Base-by-base conservation (phyloP, 2,113 vertebrate genomes). In the Indicator maculatus region DNA sequence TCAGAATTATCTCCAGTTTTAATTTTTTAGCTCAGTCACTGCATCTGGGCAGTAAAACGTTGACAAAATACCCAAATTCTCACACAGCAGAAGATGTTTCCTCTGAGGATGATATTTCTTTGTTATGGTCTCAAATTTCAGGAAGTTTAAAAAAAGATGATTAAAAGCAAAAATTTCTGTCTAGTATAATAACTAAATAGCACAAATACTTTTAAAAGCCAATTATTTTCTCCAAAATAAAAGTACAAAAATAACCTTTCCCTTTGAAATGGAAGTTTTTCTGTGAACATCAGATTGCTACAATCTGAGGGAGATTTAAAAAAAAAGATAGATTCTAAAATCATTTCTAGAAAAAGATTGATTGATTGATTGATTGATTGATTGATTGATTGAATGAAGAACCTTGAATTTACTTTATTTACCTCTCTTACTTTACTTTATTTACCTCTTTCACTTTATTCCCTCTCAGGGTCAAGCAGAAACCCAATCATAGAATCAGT, bases 241-340 rank as follows among this genome's bases (percentile, higher is more conserved):
- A 58, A 12, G 3, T 27, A 64, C 2, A 28, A 66, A 74, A 14
- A 9, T 0, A 36, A 36, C 36, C 8, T 80, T 69, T 27, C 6
- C 17, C 17, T 13, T 69, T 2, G 4, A 36, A 86, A 67, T 26
- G 5, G 6, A 84, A 78, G 1, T 7, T 1, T 30, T 86, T 47
- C 24, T 69, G 11, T 26, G 8, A 45, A 45, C 9, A 28, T 5
- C 31, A 26, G 63, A 26, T 20, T 55, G 27, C 39, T 53, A 21
- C 0, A 2, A 30, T 17, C 5, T 44, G 18, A 65, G 11, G 79
- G 80, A 88, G 10, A 39, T 5, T 26, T 26, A 3, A 1, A 14
- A 30, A n/a, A 47, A 11, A 36, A 0, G 0, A 0, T 3, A 36
- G 2, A 16, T 59, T 27, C 26, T n/a, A 65, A 93, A 76, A 9